Conservation (phyloP, 2,888 invertebrate species). For the Gastracanthus pulcherrimus region DNA sequence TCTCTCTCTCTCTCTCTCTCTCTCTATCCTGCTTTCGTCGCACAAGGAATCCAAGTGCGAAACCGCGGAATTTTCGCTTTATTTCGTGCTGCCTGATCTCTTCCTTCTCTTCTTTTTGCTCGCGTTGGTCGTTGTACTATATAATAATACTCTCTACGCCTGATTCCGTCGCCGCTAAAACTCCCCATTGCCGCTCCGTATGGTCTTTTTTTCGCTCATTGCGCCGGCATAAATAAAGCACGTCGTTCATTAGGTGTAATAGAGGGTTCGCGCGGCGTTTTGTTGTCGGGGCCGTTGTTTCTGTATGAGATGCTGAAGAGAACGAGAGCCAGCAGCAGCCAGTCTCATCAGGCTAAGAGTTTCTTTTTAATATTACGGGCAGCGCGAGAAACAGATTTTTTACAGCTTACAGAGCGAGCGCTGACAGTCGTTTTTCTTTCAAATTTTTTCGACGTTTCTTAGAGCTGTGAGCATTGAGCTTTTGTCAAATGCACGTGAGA, state of each 20-base stretch:
- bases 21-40: not conserved
- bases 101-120: not conserved
- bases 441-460: not conserved
- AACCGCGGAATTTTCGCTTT: conserved; percentile 26
- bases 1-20: not conserved
- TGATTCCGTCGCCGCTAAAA: not conserved
- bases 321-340: not conserved
- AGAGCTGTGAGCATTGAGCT: not conserved
- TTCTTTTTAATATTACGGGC: not conserved
- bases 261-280: conserved; percentile 5
- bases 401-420: not conserved
- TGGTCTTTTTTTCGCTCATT: no score
- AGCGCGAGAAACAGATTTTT: not conserved
- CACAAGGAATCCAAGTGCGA: conserved; percentile 1
- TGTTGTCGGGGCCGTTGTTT: not conserved
- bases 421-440: not conserved
- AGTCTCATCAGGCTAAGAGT: conserved; percentile 34
- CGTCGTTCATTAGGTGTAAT: conserved; percentile 36
- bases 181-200: not conserved
- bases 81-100: not conserved
- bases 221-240: conserved; percentile 29
- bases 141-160: not conserved
- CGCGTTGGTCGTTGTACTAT: not conserved
- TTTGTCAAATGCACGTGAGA: no score
- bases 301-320: not conserved